A percentile compares a stretch with the other conserved stretches of the same genome.
These are phyloP conservation scores for Centroberyx gerrardi DNA, from an alignment of 2,797 vertebrate species.

Conservation along the genomic window DNA sequence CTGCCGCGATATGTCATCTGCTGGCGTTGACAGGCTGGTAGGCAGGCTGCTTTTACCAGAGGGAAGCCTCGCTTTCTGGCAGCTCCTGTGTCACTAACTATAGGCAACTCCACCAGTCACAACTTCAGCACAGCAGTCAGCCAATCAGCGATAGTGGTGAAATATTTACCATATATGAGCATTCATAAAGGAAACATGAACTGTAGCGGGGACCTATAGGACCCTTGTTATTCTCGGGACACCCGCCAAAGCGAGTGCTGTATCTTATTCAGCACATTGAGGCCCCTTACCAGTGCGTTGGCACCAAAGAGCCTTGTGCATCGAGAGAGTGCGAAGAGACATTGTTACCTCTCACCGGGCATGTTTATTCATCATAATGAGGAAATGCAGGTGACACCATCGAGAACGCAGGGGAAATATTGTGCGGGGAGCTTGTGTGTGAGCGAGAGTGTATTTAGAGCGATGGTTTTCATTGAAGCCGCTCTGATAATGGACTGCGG, in stretches of 20 bases:
- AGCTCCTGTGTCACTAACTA: constrained; percentile 39
- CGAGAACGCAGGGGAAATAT: constrained; percentile 16
- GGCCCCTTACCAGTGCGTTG: constrained; percentile 50
- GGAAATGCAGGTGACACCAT: constrained; percentile 53
- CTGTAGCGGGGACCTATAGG: constrained; percentile 23
- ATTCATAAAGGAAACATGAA: constrained; percentile 44
- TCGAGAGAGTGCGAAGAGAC: constrained; percentile 34
- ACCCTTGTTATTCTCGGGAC: constrained; percentile 40
- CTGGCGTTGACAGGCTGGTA: constrained; percentile 60
- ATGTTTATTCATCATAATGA: constrained; percentile 69
- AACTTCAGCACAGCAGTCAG: constrained; percentile 38
- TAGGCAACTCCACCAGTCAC: constrained; percentile 28
- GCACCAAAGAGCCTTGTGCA: constrained; percentile 43
- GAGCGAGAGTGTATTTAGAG: constrained; percentile 17
- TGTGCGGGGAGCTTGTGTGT: constrained; percentile 16
- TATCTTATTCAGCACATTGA: constrained; percentile 58
- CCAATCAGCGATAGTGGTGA: constrained; percentile 36
- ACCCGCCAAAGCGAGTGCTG: constrained; percentile 51
- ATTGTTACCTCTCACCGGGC: constrained; percentile 42
- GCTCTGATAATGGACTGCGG: constrained; percentile 53
- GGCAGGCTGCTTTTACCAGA: constrained; percentile 37
- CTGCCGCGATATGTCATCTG: constrained; percentile 61
- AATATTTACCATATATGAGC: constrained; percentile 61
- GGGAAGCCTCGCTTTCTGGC: constrained; percentile 47
- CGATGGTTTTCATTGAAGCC: constrained; percentile 30